Evolutionary conservation across 2,888 invertebrate genomes (phyloP), one percentile per base, ranked within the genome.

Genomic region (Schrankia costaestrigalis): DNA sequence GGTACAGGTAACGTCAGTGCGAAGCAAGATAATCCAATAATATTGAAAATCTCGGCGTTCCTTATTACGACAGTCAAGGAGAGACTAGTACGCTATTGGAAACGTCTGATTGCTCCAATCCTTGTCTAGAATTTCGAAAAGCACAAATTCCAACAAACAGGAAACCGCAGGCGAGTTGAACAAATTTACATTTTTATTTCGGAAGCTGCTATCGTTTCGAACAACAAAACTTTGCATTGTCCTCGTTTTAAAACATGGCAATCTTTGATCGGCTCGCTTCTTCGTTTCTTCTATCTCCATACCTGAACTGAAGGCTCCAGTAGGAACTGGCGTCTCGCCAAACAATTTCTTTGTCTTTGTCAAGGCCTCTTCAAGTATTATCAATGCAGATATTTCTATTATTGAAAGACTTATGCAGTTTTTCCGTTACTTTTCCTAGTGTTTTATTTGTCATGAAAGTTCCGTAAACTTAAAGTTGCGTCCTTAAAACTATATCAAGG

Each of bases 261-360:
- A 78, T 80, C 75, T 80, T 75, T 80, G 82, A 83, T 80, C 79
- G 78, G 74, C 61, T 66, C 62, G 55, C n/a, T n/a, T n/a, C n/a
- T 13, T 25, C 25, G 56, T 64, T 67, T 59, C 51, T 62, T 50
- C 57, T 54, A 58, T 63, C 65, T 65, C 54, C 57, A 58, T 71
- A 73, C 64, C 67, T 68, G 62, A 61, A 44, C 54, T 53, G 56
- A 37, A 44, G 56, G 40, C 39, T 33, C 42, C 50, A 52, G 43
- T 36, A 56, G 52, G 49, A 47, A 32, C 64, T 80, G 79, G 80
- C 77, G 55, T 41, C 21, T 39, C 46, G 80, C 80, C 80, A 80
- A 68, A 73, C 74, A 64, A 76, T 77, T 80, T 76, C 78, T 83
- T 82, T 81, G 81, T 82, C 82, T 78, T 52, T 72, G 72, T 73